Percentiles rank a stretch among this genome's conserved stretches.
Evolutionary conservation across 37 sponge, comb jelly and placozoan genomes (phyloP).

Genomic region (Beroe forskalii): DNA sequence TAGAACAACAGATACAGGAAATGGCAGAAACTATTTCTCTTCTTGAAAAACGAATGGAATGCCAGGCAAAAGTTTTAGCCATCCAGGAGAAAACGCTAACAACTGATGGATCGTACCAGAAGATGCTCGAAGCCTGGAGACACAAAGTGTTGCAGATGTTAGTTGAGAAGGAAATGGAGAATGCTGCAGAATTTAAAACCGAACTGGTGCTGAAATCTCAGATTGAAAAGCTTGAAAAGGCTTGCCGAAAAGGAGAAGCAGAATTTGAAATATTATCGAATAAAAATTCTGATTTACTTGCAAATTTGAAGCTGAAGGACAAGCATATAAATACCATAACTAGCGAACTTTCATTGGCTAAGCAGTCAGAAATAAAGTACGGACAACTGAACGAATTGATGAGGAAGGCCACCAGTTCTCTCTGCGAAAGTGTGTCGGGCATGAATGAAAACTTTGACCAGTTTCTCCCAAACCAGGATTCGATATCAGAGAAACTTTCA

Average conservation of each 20-base stretch:
- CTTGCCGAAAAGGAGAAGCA: not conserved
- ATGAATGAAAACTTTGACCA: slow-evolving; percentile 8
- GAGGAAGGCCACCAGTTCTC: not conserved
- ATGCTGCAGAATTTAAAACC: not conserved
- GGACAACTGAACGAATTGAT: not conserved
- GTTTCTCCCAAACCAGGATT: not conserved
- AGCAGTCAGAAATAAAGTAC: not conserved
- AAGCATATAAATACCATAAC: slow-evolving; percentile 1
- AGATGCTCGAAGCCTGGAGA: slow-evolving; percentile 44
- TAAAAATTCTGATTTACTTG: slow-evolving; percentile 18
- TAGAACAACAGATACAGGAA: not conserved
- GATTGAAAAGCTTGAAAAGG: not conserved
- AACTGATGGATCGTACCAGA: not conserved
- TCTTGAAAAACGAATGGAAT: slow-evolving; percentile 25
- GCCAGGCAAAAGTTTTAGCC: not conserved
- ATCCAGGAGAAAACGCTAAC: slow-evolving; percentile 43
- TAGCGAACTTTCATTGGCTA: not conserved
- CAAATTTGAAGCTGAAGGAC: slow-evolving; percentile 34
- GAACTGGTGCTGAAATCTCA: slow-evolving; percentile 18
- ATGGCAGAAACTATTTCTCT: slow-evolving; percentile 10
- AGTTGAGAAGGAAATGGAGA: slow-evolving; percentile 18
- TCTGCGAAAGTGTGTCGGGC: not conserved
- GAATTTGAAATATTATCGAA: slow-evolving; percentile 13
- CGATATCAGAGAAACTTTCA: not conserved
- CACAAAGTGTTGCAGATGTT: slow-evolving; percentile 52